These are phyloP conservation scores for Eugnorisma glareosa DNA, from an alignment of 2,888 invertebrate genomes.

Conservation along the genomic window DNA sequence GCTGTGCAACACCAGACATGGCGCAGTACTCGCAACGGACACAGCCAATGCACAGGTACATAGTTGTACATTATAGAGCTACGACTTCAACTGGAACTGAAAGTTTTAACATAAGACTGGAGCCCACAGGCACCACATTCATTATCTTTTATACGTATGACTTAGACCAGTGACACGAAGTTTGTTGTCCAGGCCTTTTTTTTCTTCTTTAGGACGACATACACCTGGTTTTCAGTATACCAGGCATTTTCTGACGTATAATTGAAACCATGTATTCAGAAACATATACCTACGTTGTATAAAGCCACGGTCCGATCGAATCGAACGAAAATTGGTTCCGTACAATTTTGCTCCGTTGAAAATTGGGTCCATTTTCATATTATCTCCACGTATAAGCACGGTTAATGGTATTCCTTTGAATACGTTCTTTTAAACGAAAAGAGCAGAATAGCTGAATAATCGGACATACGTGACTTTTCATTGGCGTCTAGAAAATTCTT, in stretches of 20 bases:
- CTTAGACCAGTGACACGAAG: neutral
- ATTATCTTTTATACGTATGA: neutral
- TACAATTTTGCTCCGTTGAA: conserved; percentile 55
- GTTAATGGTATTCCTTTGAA: conserved; percentile 57
- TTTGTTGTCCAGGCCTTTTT: conserved; percentile 6
- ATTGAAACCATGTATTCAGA: conserved; percentile 15
- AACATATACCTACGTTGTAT: conserved; percentile 2
- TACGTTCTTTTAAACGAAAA: conserved; percentile 31
- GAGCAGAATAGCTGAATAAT: conserved; percentile 24
- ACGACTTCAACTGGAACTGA: neutral
- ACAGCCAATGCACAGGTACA: conserved; percentile 90
- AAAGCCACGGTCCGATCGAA: conserved; percentile 29
- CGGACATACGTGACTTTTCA: conserved; percentile 28
- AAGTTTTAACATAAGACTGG: neutral
- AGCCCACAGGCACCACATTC: conserved; percentile 6
- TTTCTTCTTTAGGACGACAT: neutral
- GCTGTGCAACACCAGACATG: conserved; percentile 82
- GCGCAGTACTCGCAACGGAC: conserved; percentile 90
- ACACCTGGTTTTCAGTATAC: neutral
- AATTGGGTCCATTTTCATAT: conserved; percentile 57
- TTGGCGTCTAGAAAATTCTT: conserved; percentile 39
- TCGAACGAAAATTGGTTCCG: conserved; percentile 54
- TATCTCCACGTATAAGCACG: conserved; percentile 48
- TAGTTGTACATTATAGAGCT: neutral
- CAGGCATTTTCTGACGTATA: neutral